Base-by-base conservation (phyloP, 2,888 invertebrate species). In the Cataglyphis rosenhaueri region DNA sequence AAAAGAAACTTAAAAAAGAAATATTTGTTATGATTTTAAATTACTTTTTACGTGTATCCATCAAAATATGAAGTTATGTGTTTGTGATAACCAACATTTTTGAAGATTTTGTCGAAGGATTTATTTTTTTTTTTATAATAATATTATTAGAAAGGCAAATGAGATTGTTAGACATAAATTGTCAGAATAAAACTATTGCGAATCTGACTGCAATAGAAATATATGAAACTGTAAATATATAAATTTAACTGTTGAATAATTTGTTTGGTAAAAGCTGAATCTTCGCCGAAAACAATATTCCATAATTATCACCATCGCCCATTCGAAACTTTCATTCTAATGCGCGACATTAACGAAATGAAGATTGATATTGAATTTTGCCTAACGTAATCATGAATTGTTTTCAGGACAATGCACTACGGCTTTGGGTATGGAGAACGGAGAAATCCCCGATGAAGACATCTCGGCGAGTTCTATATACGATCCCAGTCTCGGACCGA, bases 381-480 rank as follows among this genome's bases (percentile, higher is more conserved):
- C 21, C 82, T 85, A 87, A 88, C 81, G 55, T 81, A 57, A 71
- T 35, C 66, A 66, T 84, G 82, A 88, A 91, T 92, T 92, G 90
- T 94, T 94, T 88, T 59, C 92, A 94, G 94, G 92, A 92, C 93
- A 94, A 94, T 94, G 94, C 89, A 91, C 85, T 83, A 87, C 90
- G 75, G 91, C 93, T 66, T 88, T 94, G 91, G 94, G 94, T 84
- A 94, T 94, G 94, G 93, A 94, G 91, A 94, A 88, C 87, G 93
- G 94, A 85, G 93, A 94, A 90, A 94, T 94, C 91, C 92, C 93
- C 82, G 93, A 94, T 89, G 94, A 94, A 91, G 94, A 94, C 92
- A 94, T 94, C 91, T 91, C 94, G 79, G 94, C 94, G 79, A 94
- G 94, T 88, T 94, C 94, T 82, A 93, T 94, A 92, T 94, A 94